Base-by-base conservation (phyloP, 2,797 vertebrate species). In the Hemibagrus guttatus region DNA sequence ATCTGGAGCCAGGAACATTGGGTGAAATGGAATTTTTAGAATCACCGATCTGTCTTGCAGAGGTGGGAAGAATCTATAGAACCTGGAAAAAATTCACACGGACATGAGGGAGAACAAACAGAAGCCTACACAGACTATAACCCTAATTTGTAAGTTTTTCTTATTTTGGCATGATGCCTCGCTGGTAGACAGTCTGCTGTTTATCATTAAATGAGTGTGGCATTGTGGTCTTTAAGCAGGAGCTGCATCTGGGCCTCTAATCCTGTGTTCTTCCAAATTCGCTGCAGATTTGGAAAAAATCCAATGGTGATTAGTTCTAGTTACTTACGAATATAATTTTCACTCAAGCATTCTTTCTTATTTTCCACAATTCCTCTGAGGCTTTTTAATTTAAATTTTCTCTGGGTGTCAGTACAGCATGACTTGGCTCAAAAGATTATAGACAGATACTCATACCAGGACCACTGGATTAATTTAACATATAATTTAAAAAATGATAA, bases 231-330 rank as follows among this genome's bases (percentile, higher is more conserved):
- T 82, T 80, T 23, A 39, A 59, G 56, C 56, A 61, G 26, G 42
- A 17, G 23, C 80, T 64, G 42, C 58, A 68, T 82, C 58, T 80
- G 35, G 78, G 78, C 56, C 21, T 42, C 42, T 82, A 82, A 82
- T 82, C 81, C 63, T 68, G 63, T 82, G 23, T 82, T 82, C 42
- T 12, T 31, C 13, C 13, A 82, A 81, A 61, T 81, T 63, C 1
- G 2, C 58, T 81, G 23, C 3, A 5, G 61, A 82, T 28, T 82
- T 66, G 61, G 63, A 68, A 66, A 31, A n/a, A 68, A 12, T 68
- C 63, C 61, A 69, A 23, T 56, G 13, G 28, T 54, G 66, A 83
- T 71, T 83, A 69, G 31, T 35, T 58, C 63, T 31, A 68, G 63
- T 66, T 14, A 28, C 61, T 28, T 21, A 21, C n/a, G 31, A 64